A percentile compares a stretch with the other conserved stretches of the same genome.
Conservation (phyloP, 1,140 invertebrate species). For the Zaprionus taronus region DNA sequence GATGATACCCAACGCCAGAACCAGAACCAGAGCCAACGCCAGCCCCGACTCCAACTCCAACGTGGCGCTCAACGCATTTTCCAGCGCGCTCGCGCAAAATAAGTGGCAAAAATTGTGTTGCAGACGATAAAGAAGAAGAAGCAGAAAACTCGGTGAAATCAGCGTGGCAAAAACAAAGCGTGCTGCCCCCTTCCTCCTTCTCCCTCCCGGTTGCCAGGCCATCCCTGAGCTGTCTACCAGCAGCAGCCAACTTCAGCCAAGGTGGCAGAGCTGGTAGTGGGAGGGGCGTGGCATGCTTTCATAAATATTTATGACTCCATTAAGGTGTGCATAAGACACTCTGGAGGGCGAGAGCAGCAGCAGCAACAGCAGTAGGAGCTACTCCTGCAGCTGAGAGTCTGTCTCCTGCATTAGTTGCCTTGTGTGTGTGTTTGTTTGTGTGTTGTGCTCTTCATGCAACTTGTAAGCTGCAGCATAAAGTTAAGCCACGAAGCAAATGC, state of each 20-base stretch:
- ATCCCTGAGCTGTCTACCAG: slow-evolving; percentile 9
- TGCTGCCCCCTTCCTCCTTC: neutral
- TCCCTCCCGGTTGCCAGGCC: neutral
- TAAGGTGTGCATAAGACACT: slow-evolving; percentile 84
- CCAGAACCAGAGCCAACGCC: neutral
- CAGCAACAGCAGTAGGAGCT: neutral
- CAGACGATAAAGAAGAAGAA: neutral
- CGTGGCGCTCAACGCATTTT: slow-evolving; percentile 30
- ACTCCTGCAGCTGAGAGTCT: slow-evolving; percentile 25
- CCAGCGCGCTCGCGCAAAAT: slow-evolving; percentile 60
- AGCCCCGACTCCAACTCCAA: neutral
- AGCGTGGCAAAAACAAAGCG: slow-evolving; percentile 63
- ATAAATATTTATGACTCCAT: slow-evolving; percentile 84
- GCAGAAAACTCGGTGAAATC: slow-evolving; percentile 46
- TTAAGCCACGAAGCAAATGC: slow-evolving; percentile 57
- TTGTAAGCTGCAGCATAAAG: slow-evolving; percentile 56
- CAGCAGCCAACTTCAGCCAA: slow-evolving; percentile 60
- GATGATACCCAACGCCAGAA: slow-evolving; percentile 23
- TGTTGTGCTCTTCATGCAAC: slow-evolving; percentile 35
- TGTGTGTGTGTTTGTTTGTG: slow-evolving; percentile 54
- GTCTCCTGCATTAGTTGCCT: slow-evolving; percentile 42
- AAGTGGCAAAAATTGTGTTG: slow-evolving; percentile 68
- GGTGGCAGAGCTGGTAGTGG: neutral
- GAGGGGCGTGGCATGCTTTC: slow-evolving; percentile 62
- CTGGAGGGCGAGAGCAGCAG: slow-evolving; percentile 58